Evolutionary conservation across 2,888 invertebrate genomes (phyloP).

Genomic region (Altica lythri): DNA sequence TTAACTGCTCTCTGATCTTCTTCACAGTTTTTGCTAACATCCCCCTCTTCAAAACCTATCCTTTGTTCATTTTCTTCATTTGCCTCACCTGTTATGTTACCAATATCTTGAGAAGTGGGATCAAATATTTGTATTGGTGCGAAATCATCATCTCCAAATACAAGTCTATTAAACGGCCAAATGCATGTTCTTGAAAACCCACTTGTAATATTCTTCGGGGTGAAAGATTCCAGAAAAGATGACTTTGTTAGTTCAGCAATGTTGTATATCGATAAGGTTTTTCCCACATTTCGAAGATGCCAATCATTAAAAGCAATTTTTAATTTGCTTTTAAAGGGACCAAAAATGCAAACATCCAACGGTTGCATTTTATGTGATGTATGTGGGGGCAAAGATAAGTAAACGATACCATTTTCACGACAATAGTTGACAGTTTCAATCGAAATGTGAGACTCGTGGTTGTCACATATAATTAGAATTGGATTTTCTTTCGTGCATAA

Average conservation of each 20-base stretch:
- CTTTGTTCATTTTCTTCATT: background rate
- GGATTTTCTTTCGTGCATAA: no score
- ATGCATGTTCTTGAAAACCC: slow-evolving; percentile 6
- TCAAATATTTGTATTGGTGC: no score
- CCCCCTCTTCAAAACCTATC: background rate
- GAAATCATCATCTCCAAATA: background rate
- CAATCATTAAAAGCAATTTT: slow-evolving; percentile 38
- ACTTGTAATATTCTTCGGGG: slow-evolving; percentile 1
- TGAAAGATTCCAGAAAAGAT: slow-evolving; percentile 5
- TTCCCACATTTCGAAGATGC: slow-evolving; percentile 20
- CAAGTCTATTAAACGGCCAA: background rate
- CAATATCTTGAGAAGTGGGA: background rate
- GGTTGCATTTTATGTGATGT: no score
- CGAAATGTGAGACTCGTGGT: background rate
- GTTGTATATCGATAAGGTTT: background rate
- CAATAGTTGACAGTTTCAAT: background rate
- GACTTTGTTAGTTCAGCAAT: no score
- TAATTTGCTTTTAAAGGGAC: slow-evolving; percentile 46
- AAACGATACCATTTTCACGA: background rate
- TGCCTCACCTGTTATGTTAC: background rate
- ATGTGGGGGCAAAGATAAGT: background rate
- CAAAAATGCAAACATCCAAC: slow-evolving; percentile 42
- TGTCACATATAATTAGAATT: no score
- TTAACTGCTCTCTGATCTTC: background rate
- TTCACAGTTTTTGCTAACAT: background rate